Conservation (phyloP, 2,888 invertebrate species). For the Fragum fragum region DNA sequence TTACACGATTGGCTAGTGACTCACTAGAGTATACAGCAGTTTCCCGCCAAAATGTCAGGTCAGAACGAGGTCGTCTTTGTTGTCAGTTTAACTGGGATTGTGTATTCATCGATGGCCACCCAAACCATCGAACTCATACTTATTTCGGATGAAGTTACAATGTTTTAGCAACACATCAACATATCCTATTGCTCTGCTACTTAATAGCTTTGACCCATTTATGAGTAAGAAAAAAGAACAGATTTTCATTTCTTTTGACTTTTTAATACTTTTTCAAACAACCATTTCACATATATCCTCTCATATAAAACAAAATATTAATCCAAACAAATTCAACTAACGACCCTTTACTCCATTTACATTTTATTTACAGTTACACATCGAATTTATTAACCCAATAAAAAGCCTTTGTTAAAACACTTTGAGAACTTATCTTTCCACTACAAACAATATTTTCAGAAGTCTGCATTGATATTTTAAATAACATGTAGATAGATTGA, state of each 20-base stretch:
- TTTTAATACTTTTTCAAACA: slow-evolving; percentile 32
- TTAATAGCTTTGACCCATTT: not conserved
- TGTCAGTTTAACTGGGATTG: not conserved
- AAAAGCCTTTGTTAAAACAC: too few relatives aligned
- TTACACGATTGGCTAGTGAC: slow-evolving; percentile 62
- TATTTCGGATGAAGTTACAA: too few relatives aligned
- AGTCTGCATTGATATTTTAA: too few relatives aligned
- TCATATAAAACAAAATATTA: slow-evolving; percentile 28
- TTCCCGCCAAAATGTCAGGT: slow-evolving; percentile 72
- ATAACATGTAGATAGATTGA: too few relatives aligned
- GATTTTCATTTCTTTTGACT: not conserved
- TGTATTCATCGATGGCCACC: not conserved
- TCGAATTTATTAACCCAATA: too few relatives aligned
- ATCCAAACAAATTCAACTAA: slow-evolving; percentile 23
- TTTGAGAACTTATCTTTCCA: too few relatives aligned
- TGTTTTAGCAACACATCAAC: too few relatives aligned
- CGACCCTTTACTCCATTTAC: slow-evolving; percentile 21
- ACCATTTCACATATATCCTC: slow-evolving; percentile 31
- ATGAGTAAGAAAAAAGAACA: not conserved
- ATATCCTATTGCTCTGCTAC: not conserved
- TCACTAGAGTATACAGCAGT: slow-evolving; percentile 45
- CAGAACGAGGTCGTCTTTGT: slow-evolving; percentile 52
- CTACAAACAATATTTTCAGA: too few relatives aligned
- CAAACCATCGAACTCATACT: too few relatives aligned
- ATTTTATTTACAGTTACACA: not conserved